phyloP scores from a whole-genome alignment of 1,140 invertebrate genomes.

The Nylanderia fulva region DNA sequence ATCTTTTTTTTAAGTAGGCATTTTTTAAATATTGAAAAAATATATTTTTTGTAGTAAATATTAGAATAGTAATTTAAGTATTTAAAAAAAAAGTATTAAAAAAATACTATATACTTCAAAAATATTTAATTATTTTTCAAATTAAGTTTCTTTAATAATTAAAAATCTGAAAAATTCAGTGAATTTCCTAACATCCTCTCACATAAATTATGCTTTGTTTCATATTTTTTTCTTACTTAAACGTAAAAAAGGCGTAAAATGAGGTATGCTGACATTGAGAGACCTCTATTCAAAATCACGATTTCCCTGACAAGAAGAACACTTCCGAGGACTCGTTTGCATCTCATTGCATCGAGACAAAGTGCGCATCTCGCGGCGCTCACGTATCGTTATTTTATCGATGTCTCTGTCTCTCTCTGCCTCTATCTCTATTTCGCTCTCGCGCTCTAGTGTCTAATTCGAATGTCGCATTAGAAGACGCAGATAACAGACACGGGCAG shows the following conservation, averaged over 20 bases:
- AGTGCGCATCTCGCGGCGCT: background rate
- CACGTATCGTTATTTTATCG: background rate
- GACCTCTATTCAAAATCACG: conserved; percentile 4
- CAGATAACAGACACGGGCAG: conserved; percentile 59
- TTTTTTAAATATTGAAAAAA: no score
- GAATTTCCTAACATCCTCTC: background rate
- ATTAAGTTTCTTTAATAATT: no score
- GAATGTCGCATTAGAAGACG: conserved; percentile 49
- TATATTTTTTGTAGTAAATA: no score
- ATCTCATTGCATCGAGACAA: conserved; percentile 42
- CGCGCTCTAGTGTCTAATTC: conserved; percentile 14
- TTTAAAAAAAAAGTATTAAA: no score
- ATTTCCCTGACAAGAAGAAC: background rate
- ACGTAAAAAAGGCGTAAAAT: background rate
- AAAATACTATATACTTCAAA: no score
- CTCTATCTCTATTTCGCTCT: no score
- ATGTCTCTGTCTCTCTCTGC: background rate
- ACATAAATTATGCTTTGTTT: background rate
- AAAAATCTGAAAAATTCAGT: no score
- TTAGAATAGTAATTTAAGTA: no score
- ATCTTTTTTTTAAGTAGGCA: no score
- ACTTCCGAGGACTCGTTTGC: conserved; percentile 32
- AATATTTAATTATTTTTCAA: no score
- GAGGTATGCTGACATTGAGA: background rate
- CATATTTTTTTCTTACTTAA: background rate